Conservation (phyloP, 1,140 invertebrate genomes). For the Adelges cooleyi region DNA sequence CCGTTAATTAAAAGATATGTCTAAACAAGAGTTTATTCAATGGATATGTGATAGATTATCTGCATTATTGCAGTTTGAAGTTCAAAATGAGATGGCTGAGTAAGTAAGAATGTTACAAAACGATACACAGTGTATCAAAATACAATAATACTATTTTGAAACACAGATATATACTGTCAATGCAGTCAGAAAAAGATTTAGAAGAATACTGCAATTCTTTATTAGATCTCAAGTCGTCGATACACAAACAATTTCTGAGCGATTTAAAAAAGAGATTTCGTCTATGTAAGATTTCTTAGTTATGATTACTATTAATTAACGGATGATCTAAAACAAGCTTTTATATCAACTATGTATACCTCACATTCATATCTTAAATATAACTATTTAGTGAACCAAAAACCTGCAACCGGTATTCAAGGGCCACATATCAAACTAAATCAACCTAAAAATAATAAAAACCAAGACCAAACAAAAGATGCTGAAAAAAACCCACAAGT, state of each 20-base stretch:
- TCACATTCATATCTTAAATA: too few species aligned
- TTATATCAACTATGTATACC: too few species aligned
- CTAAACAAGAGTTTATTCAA: slow-evolving; percentile 31
- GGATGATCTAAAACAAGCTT: too few species aligned
- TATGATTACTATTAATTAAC: too few species aligned
- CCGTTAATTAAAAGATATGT: background rate
- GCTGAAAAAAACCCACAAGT: background rate
- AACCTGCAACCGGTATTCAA: background rate
- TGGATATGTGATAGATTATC: slow-evolving; percentile 47
- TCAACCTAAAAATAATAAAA: background rate
- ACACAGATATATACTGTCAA: slow-evolving; percentile 50
- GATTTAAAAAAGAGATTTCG: slow-evolving; percentile 40
- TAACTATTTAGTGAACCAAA: background rate
- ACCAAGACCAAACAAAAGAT: background rate
- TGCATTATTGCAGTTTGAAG: slow-evolving; percentile 48
- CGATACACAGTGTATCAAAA: too few species aligned
- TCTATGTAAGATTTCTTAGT: background rate
- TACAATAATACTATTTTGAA: too few species aligned
- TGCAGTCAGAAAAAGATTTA: slow-evolving; percentile 52
- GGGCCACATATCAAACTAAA: background rate
- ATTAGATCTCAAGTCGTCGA: slow-evolving; percentile 48
- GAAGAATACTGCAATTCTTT: slow-evolving; percentile 57
- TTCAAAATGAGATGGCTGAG: slow-evolving; percentile 52
- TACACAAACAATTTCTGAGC: slow-evolving; percentile 51
- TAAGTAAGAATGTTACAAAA: too few species aligned